Conservation (phyloP, 2,888 invertebrate species). For the Tuberolachnus salignus region DNA sequence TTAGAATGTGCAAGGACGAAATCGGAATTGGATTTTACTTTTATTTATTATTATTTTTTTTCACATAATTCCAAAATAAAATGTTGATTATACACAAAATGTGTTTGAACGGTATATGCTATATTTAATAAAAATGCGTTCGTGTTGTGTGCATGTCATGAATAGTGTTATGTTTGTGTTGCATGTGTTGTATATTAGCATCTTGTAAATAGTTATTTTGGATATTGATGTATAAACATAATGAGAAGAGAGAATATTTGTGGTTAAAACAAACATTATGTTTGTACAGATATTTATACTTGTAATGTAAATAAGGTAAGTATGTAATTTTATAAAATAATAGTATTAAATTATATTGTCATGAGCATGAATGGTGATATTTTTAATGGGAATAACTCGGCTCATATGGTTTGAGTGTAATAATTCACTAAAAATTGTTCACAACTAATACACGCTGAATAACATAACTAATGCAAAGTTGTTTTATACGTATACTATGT, state of each 20-base stretch:
- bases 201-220: conserved; percentile 41
- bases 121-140: conserved; percentile 46
- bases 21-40: conserved; percentile 6
- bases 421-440: conserved; percentile 32
- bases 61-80: conserved; percentile 13
- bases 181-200: conserved; percentile 57
- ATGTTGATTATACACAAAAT: conserved; percentile 17
- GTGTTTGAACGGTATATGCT: conserved; percentile 45
- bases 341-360: background rate
- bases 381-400: conserved; percentile 24
- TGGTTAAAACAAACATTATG: conserved; percentile 18
- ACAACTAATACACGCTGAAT: conserved; percentile 46
- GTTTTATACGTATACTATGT: background rate
- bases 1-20: conserved; percentile 23
- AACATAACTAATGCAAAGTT: conserved; percentile 38
- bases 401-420: conserved; percentile 24
- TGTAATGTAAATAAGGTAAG: conserved; percentile 23
- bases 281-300: conserved; percentile 20
- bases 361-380: conserved; percentile 2
- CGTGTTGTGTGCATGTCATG: conserved; percentile 55
- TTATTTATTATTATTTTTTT: too few relatives aligned
- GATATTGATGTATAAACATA: background rate
- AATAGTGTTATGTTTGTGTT: conserved; percentile 53
- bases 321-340: conserved; percentile 21
- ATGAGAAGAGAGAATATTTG: conserved; percentile 3